These are phyloP conservation scores for Rhipidura dahli DNA, from an alignment of 2,113 vertebrate genomes.

Conservation along the genomic window DNA sequence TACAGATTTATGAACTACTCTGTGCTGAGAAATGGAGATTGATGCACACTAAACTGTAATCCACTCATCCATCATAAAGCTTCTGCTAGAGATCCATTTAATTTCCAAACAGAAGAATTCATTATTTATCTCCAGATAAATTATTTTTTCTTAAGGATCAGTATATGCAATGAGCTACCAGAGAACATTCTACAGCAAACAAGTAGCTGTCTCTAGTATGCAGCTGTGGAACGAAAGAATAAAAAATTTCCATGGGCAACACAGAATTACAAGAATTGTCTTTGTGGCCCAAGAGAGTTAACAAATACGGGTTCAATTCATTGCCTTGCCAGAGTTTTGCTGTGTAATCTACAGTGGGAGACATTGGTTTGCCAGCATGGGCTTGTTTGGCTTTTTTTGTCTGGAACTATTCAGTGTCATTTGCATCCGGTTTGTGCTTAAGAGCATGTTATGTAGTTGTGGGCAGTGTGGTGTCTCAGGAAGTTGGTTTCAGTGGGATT, in stretches of 20 bases:
- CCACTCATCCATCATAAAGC: not conserved
- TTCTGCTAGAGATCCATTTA: not conserved
- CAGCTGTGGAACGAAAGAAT: not conserved
- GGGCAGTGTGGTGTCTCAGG: not conserved
- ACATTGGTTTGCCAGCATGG: not conserved
- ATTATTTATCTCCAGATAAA: slow-evolving; percentile 7
- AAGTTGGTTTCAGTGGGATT: not conserved
- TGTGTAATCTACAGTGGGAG: not conserved
- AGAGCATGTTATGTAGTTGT: not conserved
- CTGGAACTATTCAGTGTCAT: not conserved
- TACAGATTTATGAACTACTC: not conserved
- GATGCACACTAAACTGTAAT: not conserved
- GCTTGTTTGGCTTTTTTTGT: not conserved
- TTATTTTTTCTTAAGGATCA: not conserved
- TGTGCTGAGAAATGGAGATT: not conserved
- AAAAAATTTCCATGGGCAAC: not conserved
- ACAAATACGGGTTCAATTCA: not conserved
- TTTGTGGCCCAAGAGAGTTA: not conserved
- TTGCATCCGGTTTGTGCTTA: not conserved
- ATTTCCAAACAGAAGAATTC: slow-evolving; percentile 19
- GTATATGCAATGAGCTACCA: not conserved
- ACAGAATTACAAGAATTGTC: not conserved
- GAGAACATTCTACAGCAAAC: not conserved
- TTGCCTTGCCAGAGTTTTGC: not conserved
- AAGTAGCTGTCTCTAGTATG: not conserved